These are phyloP conservation scores for Florisuga fusca DNA, from an alignment of 2,797 vertebrate species.

Conservation along the genomic window DNA sequence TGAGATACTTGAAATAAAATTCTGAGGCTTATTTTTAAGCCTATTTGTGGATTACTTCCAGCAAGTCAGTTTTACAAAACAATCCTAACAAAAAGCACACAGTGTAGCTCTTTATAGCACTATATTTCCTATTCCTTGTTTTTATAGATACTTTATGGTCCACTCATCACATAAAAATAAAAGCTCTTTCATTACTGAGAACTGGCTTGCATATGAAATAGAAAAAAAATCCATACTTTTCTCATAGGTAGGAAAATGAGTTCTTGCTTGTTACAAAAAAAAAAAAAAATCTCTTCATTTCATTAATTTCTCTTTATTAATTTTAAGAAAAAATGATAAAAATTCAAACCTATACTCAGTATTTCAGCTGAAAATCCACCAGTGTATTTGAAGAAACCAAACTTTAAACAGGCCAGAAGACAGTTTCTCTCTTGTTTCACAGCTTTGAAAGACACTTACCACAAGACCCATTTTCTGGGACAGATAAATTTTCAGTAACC, in stretches of 20 bases:
- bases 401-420: background rate
- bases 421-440: background rate
- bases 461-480: background rate
- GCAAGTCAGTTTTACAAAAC: conserved; percentile 25
- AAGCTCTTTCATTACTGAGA: conserved; percentile 34
- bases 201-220: conserved; percentile 14
- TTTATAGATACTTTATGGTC: conserved; percentile 9
- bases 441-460: conserved; percentile 10
- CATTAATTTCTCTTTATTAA: conserved; percentile 14
- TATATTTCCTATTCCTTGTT: conserved; percentile 27
- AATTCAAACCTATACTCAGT: conserved; percentile 4
- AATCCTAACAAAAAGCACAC: conserved; percentile 39
- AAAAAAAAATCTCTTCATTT: background rate
- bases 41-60: conserved; percentile 62
- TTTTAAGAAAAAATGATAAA: conserved; percentile 25
- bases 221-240: conserved; percentile 13
- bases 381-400: background rate
- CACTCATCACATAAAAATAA: background rate
- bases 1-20: conserved; percentile 43
- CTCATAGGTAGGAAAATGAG: background rate
- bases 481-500: background rate
- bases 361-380: conserved; percentile 17
- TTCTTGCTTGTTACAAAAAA: background rate
- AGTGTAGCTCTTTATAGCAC: conserved; percentile 1
- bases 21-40: conserved; percentile 63